Evolutionary conservation across 2,113 vertebrate species (phyloP).

Genomic region (Nothoprocta pentlandii): DNA sequence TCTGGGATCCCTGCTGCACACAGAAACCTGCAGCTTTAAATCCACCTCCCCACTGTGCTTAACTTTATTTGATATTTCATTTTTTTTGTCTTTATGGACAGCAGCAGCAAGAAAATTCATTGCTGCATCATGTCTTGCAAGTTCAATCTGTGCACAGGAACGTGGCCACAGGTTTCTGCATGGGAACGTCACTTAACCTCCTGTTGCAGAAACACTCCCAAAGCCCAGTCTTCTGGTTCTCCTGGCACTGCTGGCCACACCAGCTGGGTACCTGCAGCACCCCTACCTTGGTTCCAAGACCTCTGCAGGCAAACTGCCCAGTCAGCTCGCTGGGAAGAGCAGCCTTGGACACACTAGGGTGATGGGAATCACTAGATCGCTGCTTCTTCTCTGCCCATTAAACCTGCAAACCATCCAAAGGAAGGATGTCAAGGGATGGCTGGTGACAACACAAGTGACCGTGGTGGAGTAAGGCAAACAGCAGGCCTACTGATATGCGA

Average conservation of each 20-base stretch:
- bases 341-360: background rate
- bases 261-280: background rate
- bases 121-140: background rate
- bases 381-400: fast-evolving
- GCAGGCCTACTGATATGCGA: background rate
- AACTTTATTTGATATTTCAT: background rate
- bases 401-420: background rate
- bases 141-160: fast-evolving
- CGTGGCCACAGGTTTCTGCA: fast-evolving
- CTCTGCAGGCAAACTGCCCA: fast-evolving
- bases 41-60: background rate
- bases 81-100: background rate
- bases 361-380: background rate
- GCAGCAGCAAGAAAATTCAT: background rate
- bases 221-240: background rate
- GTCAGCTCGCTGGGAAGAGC: background rate
- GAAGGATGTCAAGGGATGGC: background rate
- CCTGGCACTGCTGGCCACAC: background rate
- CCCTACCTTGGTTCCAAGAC: background rate
- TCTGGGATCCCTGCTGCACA: background rate
- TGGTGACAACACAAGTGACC: background rate
- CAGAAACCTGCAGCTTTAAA: background rate
- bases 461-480: fast-evolving
- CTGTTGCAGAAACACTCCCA: background rate
- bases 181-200: background rate